Evolutionary conservation across 2,113 vertebrate species (phyloP).

Genomic region (Nipponia nippon): DNA sequence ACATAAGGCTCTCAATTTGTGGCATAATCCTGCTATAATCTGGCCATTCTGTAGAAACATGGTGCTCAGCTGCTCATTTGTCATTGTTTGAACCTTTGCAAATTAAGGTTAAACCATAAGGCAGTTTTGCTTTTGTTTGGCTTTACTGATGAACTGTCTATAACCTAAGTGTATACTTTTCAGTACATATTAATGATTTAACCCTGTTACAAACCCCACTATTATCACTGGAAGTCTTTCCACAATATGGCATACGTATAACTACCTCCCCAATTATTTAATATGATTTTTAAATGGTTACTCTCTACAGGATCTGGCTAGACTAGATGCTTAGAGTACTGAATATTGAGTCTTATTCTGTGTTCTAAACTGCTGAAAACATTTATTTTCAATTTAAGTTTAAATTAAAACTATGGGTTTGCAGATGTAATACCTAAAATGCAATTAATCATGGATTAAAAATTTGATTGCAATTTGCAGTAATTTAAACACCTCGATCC

Average conservation of each 20-base stretch:
- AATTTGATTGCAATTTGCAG: neutral
- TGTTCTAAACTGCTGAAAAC: neutral
- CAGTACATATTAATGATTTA: neutral
- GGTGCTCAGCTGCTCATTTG: neutral
- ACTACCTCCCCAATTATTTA: neutral
- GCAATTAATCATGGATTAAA: neutral
- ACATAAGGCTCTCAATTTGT: neutral
- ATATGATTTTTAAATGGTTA: neutral
- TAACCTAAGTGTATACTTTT: neutral
- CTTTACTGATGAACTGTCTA: neutral
- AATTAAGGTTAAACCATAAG: neutral
- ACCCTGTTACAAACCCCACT: neutral
- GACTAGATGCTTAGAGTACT: neutral
- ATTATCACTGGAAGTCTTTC: neutral
- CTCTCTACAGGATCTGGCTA: neutral
- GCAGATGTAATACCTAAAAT: neutral
- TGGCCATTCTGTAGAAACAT: neutral
- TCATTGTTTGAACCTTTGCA: neutral
- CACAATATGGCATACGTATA: rapidly evolving
- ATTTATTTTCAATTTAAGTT: neutral
- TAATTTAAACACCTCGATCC: neutral
- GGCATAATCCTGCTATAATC: neutral
- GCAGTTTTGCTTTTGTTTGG: neutral
- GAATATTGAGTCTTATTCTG: neutral
- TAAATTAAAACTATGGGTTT: neutral